Conservation (phyloP, 2,797 vertebrate species). For the Malurus leucopterus region DNA sequence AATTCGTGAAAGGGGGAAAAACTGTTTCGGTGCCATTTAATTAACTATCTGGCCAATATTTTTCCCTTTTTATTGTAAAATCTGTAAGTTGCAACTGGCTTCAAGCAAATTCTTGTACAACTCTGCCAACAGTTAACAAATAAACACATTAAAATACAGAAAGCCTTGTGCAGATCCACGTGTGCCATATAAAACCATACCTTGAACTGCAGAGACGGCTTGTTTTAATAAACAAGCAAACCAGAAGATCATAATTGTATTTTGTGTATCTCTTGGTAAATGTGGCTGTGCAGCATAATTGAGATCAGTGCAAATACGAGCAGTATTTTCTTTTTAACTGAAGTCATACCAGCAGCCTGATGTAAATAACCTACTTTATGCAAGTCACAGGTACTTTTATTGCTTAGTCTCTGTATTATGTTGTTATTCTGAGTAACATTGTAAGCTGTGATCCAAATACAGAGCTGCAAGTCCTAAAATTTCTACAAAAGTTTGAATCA, state of each 20-base stretch:
- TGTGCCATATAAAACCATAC: not conserved
- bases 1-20: not conserved
- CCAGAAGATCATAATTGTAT: not conserved
- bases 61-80: conserved; percentile 53
- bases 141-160: conserved; percentile 12
- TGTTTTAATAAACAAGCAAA: not conserved
- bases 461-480: not conserved
- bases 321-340: not conserved
- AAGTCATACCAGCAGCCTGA: not conserved
- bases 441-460: not conserved
- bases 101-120: not conserved
- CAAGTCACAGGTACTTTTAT: not conserved
- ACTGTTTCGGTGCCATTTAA: conserved; percentile 16
- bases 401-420: not conserved
- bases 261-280: not conserved
- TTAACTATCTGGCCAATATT: conserved; percentile 41
- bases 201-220: not conserved
- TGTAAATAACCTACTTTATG: not conserved
- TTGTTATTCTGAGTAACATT: not conserved
- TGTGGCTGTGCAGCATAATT: not conserved
- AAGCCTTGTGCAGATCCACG: not conserved
- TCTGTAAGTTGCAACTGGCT: conserved; percentile 38
- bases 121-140: conserved; percentile 38
- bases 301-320: not conserved
- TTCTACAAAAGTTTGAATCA: not conserved